phyloP scores from a whole-genome alignment of 2,797 vertebrate species.

The Pteronotus mesoamericanus region DNA sequence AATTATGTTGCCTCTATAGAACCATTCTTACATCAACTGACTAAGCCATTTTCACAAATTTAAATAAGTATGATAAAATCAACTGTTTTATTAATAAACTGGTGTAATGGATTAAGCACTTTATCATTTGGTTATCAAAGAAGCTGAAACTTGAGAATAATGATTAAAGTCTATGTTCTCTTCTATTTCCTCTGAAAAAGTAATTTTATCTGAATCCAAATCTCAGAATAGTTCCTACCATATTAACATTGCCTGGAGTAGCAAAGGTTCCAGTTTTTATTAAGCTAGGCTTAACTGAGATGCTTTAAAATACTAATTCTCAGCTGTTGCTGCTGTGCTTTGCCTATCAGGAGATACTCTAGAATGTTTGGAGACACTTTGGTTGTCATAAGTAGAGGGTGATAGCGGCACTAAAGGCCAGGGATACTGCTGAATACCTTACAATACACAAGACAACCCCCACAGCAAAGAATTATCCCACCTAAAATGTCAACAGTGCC shows the following conservation, averaged over 20 bases:
- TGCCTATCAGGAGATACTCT: not conserved
- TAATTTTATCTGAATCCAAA: conserved; percentile 51
- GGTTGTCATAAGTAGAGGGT: not conserved
- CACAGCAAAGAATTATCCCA: not conserved
- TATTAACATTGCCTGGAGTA: not conserved
- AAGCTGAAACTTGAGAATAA: conserved; percentile 4
- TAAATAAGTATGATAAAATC: conserved; percentile 19
- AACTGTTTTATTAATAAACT: conserved; percentile 54
- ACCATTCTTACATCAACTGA: not conserved
- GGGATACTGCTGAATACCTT: not conserved
- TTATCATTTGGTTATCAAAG: not conserved
- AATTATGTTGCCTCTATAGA: conserved; percentile 6
- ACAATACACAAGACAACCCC: not conserved
- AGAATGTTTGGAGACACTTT: not conserved
- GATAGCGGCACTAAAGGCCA: not conserved
- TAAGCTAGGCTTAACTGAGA: not conserved
- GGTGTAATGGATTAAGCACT: conserved; percentile 41
- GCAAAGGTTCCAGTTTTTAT: not conserved
- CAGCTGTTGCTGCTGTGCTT: not conserved
- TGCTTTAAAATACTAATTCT: not conserved
- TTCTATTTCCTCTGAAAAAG: conserved; percentile 45
- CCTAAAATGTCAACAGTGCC: not conserved
- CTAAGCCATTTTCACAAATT: conserved; percentile 44
- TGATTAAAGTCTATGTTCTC: conserved; percentile 35
- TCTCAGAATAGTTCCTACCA: not conserved